A percentile compares a stretch with the other conserved stretches of the same genome.
Evolutionary conservation across 2,113 vertebrate genomes (phyloP).

Genomic region (Perca flavescens): DNA sequence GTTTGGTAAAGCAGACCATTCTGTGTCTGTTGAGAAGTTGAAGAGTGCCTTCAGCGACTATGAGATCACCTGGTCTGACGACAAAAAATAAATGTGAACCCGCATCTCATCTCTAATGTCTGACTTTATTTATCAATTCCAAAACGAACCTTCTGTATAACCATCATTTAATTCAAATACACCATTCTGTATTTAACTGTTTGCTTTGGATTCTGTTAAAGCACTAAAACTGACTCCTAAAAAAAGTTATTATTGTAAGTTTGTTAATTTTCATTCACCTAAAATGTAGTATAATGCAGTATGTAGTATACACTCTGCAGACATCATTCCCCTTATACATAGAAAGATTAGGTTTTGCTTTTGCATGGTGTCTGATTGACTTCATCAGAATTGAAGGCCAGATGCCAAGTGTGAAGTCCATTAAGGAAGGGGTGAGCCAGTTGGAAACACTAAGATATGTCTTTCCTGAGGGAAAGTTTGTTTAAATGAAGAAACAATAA

Average conservation of each 20-base stretch:
- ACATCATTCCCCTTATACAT: neutral
- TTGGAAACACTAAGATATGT: conserved; percentile 35
- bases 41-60: conserved; percentile 87
- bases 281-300: neutral
- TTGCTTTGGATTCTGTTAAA: conserved; percentile 15
- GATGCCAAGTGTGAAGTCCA: conserved; percentile 70
- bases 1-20: conserved; percentile 93
- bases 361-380: neutral
- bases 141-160: conserved; percentile 2
- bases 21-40: conserved; percentile 87
- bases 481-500: conserved; percentile 12
- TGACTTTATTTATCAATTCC: conserved; percentile 1
- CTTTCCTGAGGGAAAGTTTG: conserved; percentile 56
- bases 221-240: neutral
- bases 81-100: conserved; percentile 79
- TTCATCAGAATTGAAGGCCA: neutral
- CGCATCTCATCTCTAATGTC: conserved; percentile 3
- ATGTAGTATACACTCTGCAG: neutral
- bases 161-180: conserved; percentile 29
- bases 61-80: conserved; percentile 90
- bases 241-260: neutral
- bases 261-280: neutral
- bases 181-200: conserved; percentile 10
- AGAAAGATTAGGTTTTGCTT: neutral
- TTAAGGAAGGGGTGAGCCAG: conserved; percentile 63